phyloP scores from a whole-genome alignment of 2,797 vertebrate genomes.

The Propithecus deckenii region DNA sequence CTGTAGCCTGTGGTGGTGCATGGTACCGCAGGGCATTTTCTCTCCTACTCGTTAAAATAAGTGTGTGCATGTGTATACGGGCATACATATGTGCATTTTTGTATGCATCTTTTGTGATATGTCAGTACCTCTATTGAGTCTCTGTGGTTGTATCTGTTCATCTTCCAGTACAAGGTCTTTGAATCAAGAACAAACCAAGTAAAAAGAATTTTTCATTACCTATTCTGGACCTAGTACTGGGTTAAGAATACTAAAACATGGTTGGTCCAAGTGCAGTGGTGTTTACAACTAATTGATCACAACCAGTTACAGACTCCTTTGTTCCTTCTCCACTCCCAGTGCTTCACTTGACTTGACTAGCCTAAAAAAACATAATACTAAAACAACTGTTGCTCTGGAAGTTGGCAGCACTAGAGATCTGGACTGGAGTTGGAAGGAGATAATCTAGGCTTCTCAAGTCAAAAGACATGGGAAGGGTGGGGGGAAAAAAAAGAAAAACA shows the following conservation, averaged over 20 bases:
- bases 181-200: conserved; percentile 35
- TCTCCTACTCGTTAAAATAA: neutral
- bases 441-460: neutral
- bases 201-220: conserved; percentile 34
- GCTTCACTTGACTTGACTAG: too few species aligned
- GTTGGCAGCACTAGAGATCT: neutral
- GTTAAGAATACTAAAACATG: conserved; percentile 32
- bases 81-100: neutral
- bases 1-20: conserved; percentile 49
- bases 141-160: conserved; percentile 22
- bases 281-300: too few species aligned
- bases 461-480: neutral
- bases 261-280: too few species aligned
- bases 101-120: neutral
- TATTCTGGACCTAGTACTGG: neutral
- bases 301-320: too few species aligned
- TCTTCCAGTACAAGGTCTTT: conserved; percentile 18
- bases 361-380: neutral
- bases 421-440: neutral
- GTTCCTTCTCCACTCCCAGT: too few species aligned
- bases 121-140: neutral
- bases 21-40: conserved; percentile 14
- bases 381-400: conserved; percentile 43
- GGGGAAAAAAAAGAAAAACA: neutral
- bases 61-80: neutral